phyloP scores from a whole-genome alignment of 2,888 invertebrate genomes.

The Scrobipalpa atriplicella region DNA sequence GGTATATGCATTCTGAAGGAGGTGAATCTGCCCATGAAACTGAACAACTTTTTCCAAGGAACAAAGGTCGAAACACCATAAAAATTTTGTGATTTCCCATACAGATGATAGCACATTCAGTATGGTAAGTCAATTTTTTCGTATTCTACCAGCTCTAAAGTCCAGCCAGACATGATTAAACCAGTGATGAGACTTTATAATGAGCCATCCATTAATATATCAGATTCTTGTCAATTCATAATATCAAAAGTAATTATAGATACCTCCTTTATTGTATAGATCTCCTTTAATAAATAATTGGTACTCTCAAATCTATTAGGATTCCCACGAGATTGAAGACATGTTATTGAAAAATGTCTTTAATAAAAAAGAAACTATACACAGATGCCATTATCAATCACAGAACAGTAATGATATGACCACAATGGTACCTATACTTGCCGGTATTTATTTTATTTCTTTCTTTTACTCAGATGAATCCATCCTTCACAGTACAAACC shows the following conservation, averaged over 20 bases:
- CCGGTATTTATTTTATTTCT: slow-evolving; percentile 47
- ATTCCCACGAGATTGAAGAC: slow-evolving; percentile 13
- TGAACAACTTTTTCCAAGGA: too few species aligned
- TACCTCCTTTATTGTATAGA: too few species aligned
- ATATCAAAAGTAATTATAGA: slow-evolving; percentile 1
- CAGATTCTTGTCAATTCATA: background rate
- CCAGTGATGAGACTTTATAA: background rate
- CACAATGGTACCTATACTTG: slow-evolving; percentile 43
- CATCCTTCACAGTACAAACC: slow-evolving; percentile 42
- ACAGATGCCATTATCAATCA: slow-evolving; percentile 32
- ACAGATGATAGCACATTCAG: too few species aligned
- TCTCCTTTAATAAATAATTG: slow-evolving; percentile 13
- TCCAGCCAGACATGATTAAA: too few species aligned
- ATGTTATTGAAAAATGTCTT: slow-evolving; percentile 1
- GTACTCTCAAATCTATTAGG: slow-evolving; percentile 6
- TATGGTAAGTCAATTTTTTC: too few species aligned
- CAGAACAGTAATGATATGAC: slow-evolving; percentile 28
- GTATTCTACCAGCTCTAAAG: too few species aligned
- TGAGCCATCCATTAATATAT: background rate
- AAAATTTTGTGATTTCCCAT: too few species aligned
- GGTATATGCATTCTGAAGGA: too few species aligned
- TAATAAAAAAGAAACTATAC: slow-evolving; percentile 22
- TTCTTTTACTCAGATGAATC: slow-evolving; percentile 32
- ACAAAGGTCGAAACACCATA: too few species aligned
- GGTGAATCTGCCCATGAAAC: too few species aligned